phyloP scores from a whole-genome alignment of 2,113 vertebrate genomes.

The Diadophis punctatus region DNA sequence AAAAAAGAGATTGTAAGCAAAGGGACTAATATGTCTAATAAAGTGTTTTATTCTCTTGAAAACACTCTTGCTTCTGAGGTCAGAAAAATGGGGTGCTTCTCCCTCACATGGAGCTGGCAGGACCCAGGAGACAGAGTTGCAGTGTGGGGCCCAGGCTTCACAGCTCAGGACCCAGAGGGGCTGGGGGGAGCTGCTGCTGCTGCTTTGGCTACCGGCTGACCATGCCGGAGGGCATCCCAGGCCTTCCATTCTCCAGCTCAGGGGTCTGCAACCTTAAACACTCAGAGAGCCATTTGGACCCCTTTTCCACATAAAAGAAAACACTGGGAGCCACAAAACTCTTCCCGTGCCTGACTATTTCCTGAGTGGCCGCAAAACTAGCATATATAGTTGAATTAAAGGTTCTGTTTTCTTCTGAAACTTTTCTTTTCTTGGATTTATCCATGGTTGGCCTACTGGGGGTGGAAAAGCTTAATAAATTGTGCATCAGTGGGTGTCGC shows the following conservation, averaged over 20 bases:
- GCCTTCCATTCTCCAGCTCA: neutral
- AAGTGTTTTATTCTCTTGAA: constrained; percentile 27
- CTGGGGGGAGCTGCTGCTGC: neutral
- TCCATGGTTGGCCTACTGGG: no score
- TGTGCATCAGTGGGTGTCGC: no score
- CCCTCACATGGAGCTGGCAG: neutral
- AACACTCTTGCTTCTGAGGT: neutral
- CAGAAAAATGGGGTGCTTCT: neutral
- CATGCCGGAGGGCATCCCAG: neutral
- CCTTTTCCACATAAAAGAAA: no score
- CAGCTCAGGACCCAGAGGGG: neutral
- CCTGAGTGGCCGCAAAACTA: no score
- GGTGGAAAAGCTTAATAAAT: no score
- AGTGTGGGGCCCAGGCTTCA: neutral
- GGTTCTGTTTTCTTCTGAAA: no score
- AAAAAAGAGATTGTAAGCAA: neutral
- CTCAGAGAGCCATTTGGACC: no score
- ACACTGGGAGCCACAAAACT: no score
- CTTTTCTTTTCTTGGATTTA: no score
- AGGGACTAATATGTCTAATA: constrained; percentile 24
- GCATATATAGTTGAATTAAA: no score
- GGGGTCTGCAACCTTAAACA: no score
- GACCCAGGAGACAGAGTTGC: neutral
- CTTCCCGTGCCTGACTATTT: no score
- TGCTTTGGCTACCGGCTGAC: neutral